Conservation (phyloP, 1,140 invertebrate species). For the Trichoplusia ni region DNA sequence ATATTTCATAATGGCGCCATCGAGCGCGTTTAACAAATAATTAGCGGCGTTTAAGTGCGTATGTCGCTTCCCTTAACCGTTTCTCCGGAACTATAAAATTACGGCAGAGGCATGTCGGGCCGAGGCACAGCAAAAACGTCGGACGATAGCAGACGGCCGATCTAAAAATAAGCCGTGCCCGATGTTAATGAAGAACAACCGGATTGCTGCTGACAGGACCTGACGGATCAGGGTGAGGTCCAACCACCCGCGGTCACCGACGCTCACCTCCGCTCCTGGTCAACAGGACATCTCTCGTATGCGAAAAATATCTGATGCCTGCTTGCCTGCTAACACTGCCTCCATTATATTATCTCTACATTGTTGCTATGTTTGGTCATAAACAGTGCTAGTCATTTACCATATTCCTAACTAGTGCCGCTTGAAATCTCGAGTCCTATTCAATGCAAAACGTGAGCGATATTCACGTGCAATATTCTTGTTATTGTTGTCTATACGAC, state of each 20-base stretch:
- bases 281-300: no score
- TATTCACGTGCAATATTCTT: conserved; percentile 9
- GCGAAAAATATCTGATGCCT: no score
- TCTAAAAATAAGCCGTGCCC: conserved; percentile 55
- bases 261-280: neutral
- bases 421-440: neutral
- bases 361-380: neutral
- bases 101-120: conserved; percentile 48
- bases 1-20: conserved; percentile 58
- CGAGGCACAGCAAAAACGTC: conserved; percentile 45
- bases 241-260: conserved; percentile 1
- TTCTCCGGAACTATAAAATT: conserved; percentile 70
- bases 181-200: conserved; percentile 59
- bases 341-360: no score
- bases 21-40: conserved; percentile 50
- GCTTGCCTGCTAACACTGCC: no score
- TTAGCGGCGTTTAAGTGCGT: conserved; percentile 53
- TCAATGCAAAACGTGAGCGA: conserved; percentile 22
- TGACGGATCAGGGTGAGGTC: conserved; percentile 10
- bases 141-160: conserved; percentile 40
- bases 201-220: conserved; percentile 50
- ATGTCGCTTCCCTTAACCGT: conserved; percentile 52
- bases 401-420: conserved; percentile 5
- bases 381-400: neutral
- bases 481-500: conserved; percentile 17